phyloP scores from a whole-genome alignment of 2,888 invertebrate species.

The Nymphalis c-album region DNA sequence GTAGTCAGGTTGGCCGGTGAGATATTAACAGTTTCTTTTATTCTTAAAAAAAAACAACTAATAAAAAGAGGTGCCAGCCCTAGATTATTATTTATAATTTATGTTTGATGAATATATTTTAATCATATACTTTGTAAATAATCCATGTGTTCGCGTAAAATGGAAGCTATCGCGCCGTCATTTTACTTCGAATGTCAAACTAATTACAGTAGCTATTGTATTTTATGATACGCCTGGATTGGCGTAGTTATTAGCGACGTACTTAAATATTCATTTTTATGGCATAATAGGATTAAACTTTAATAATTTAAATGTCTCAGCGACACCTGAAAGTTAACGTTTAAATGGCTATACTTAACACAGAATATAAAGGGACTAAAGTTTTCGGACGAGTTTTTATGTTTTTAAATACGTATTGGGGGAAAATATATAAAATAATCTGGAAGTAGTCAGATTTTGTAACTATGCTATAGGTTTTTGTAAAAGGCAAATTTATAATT shows the following conservation, averaged over 20 bases:
- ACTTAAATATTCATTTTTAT: not conserved
- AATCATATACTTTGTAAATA: slow-evolving; percentile 12
- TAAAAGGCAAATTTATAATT: not conserved
- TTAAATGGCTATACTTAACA: not conserved
- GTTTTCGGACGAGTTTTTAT: too few relatives aligned
- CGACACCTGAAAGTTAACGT: not conserved
- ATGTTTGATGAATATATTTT: slow-evolving; percentile 8
- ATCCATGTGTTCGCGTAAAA: slow-evolving; percentile 15
- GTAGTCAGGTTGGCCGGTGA: too few relatives aligned
- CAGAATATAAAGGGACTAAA: not conserved
- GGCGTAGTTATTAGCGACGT: not conserved
- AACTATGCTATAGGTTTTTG: not conserved
- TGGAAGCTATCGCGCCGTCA: slow-evolving; percentile 16
- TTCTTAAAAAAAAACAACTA: too few relatives aligned
- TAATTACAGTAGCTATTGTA: slow-evolving; percentile 17
- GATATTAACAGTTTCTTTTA: too few relatives aligned
- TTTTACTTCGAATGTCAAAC: slow-evolving; percentile 20
- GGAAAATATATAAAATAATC: not conserved
- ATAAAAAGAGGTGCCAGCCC: not conserved
- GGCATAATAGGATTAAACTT: slow-evolving; percentile 2
- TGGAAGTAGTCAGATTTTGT: not conserved
- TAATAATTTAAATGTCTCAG: not conserved
- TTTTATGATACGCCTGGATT: slow-evolving; percentile 9
- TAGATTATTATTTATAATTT: not conserved
- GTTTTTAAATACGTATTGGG: too few relatives aligned